phyloP scores from a whole-genome alignment of 2,113 vertebrate genomes.

The Australoheros scitulus region DNA sequence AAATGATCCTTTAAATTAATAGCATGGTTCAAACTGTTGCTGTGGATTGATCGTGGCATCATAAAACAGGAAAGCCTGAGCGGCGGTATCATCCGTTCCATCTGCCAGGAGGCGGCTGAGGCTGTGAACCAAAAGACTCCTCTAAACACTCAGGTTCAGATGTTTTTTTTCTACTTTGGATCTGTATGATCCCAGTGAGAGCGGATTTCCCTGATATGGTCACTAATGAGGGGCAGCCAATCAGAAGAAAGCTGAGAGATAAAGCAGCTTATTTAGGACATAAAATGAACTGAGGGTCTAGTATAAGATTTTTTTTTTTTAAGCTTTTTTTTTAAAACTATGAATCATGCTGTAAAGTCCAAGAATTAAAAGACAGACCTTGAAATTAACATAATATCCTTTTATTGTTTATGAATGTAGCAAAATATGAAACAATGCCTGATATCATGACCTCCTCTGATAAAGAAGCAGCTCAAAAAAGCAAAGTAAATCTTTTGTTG shows the following conservation, averaged over 20 bases:
- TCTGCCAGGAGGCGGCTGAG: too few relatives aligned
- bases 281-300: too few relatives aligned
- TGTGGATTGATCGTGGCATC: too few relatives aligned
- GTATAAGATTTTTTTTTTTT: background rate
- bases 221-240: background rate
- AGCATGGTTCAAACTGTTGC: too few relatives aligned
- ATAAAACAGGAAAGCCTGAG: too few relatives aligned
- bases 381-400: background rate
- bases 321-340: background rate
- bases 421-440: background rate
- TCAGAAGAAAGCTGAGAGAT: too few relatives aligned
- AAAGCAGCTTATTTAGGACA: too few relatives aligned
- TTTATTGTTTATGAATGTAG: background rate
- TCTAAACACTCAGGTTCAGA: too few relatives aligned
- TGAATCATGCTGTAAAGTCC: background rate
- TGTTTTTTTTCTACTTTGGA: too few relatives aligned
- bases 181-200: background rate
- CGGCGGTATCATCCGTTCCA: too few relatives aligned
- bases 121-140: too few relatives aligned
- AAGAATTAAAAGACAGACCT: background rate
- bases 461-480: background rate
- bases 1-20: background rate
- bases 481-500: background rate
- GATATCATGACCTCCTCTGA: background rate
- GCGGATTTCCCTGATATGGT: background rate